Evolutionary conservation across 1,140 invertebrate genomes (phyloP).

Genomic region (Stenopsyche tienmushanensis): DNA sequence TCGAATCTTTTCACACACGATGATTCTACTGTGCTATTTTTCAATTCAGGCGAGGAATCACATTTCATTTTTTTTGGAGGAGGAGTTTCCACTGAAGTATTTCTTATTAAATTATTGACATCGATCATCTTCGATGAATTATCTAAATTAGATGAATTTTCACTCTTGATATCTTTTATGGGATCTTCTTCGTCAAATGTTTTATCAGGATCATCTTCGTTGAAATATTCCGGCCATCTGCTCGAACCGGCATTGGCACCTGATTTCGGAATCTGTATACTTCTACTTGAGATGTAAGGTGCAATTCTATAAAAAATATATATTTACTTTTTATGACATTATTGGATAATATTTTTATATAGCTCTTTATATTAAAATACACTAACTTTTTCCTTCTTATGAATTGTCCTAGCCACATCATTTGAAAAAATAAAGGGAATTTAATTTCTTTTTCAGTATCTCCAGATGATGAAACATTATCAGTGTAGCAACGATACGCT

Average conservation of each 20-base stretch:
- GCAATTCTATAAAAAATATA: not conserved
- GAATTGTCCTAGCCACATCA: slow-evolving; percentile 7
- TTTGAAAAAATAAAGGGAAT: slow-evolving; percentile 5
- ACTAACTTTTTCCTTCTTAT: slow-evolving; percentile 3
- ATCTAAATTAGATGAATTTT: not conserved
- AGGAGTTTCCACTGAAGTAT: not conserved
- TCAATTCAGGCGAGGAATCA: not conserved
- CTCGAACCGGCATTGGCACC: not conserved
- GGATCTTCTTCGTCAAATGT: not conserved
- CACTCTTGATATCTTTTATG: not conserved
- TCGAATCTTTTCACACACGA: not conserved
- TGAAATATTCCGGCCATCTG: not conserved
- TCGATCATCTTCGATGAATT: not conserved
- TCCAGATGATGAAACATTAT: not conserved
- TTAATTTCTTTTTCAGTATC: slow-evolving; percentile 5
- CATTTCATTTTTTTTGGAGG: not conserved
- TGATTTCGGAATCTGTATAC: not conserved
- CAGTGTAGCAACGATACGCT: not conserved
- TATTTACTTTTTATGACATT: not conserved
- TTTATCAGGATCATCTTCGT: slow-evolving; percentile 1
- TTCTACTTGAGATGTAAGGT: not conserved
- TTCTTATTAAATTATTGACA: not conserved
- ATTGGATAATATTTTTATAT: no score
- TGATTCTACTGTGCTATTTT: not conserved
- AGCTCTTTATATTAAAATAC: not conserved